These are phyloP conservation scores for Tachina fera DNA, from an alignment of 2,888 invertebrate genomes.

Conservation along the genomic window DNA sequence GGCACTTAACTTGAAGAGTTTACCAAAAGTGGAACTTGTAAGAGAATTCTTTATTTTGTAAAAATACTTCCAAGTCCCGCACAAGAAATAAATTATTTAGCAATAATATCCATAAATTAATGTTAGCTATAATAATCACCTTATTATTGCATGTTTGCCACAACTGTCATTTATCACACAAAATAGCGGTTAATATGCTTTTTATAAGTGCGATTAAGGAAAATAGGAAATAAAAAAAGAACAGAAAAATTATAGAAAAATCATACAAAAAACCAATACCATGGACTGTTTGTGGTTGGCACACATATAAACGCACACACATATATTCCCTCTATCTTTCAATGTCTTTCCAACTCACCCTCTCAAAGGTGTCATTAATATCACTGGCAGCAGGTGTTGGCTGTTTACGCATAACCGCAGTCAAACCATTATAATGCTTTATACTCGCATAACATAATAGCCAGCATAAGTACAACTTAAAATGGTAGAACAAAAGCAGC, in stretches of 20 bases:
- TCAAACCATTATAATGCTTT: slow-evolving; percentile 54
- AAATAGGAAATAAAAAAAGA: background rate
- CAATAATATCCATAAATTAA: slow-evolving; percentile 6
- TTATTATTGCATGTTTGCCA: slow-evolving; percentile 8
- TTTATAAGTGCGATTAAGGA: slow-evolving; percentile 19
- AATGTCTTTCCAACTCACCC: background rate
- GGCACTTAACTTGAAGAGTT: too few species aligned
- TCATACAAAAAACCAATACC: background rate
- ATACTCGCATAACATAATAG: slow-evolving; percentile 9
- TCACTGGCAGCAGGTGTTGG: slow-evolving; percentile 74
- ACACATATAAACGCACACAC: too few species aligned
- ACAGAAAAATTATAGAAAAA: background rate
- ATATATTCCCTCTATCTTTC: slow-evolving; percentile 71
- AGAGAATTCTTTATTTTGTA: too few species aligned
- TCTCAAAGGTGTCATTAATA: slow-evolving; percentile 80
- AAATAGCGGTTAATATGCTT: slow-evolving; percentile 57
- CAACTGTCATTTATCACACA: slow-evolving; percentile 57
- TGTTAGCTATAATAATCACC: slow-evolving; percentile 2
- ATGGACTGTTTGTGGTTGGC: too few species aligned
- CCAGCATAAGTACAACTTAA: slow-evolving; percentile 1
- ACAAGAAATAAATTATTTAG: background rate
- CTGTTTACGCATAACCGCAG: slow-evolving; percentile 63
- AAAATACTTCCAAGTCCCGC: too few species aligned
- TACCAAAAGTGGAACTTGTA: too few species aligned
- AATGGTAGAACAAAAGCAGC: background rate